Percentiles rank a stretch among this genome's conserved stretches.
Evolutionary conservation across 2,888 invertebrate species (phyloP).

Genomic region (Heliconius ethilla): DNA sequence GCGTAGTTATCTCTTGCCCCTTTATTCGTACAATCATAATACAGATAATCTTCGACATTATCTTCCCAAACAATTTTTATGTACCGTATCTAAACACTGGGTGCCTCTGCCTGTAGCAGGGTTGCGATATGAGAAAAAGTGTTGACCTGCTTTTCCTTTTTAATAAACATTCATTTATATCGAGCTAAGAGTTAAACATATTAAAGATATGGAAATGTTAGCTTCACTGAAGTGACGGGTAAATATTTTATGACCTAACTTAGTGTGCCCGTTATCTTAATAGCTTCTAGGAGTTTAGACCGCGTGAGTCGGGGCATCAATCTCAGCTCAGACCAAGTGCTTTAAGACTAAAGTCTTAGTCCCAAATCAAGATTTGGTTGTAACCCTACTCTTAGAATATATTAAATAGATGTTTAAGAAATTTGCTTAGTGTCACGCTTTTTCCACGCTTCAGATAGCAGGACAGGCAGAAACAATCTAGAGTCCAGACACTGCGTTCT

Average conservation of each 20-base stretch:
- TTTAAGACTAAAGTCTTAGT: background rate
- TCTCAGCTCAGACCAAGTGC: background rate
- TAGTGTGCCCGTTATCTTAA: slow-evolving; percentile 6
- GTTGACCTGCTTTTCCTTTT: too few relatives aligned
- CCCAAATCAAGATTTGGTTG: background rate
- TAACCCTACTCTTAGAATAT: background rate
- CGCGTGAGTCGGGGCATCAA: background rate
- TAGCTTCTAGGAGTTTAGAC: background rate
- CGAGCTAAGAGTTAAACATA: background rate
- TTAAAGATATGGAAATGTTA: slow-evolving; percentile 6
- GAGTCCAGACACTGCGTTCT: too few relatives aligned
- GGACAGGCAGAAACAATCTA: too few relatives aligned
- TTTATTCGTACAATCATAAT: slow-evolving; percentile 23
- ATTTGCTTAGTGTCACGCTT: too few relatives aligned
- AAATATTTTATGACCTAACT: slow-evolving; percentile 5
- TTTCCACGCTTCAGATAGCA: too few relatives aligned
- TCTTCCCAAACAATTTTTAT: slow-evolving; percentile 21
- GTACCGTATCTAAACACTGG: background rate
- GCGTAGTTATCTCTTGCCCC: slow-evolving; percentile 24
- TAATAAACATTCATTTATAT: background rate
- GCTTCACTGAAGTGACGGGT: slow-evolving; percentile 3
- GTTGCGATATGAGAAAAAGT: too few relatives aligned
- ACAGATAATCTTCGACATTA: slow-evolving; percentile 25
- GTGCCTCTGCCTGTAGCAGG: too few relatives aligned
- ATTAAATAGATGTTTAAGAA: background rate